Evolutionary conservation across 2,797 vertebrate genomes (phyloP).

Genomic region (Oophaga sylvatica): DNA sequence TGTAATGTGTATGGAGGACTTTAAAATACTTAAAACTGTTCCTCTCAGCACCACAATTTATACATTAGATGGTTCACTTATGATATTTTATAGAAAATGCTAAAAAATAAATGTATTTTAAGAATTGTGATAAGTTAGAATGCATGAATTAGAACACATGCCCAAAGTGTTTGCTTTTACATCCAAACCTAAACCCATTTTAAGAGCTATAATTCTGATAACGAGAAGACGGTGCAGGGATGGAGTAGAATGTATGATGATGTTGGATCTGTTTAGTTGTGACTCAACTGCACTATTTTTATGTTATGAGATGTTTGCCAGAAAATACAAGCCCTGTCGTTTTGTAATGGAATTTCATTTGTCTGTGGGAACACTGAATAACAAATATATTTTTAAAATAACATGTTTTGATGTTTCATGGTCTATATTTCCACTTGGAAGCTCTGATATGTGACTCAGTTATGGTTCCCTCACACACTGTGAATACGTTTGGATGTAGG

Average conservation of each 20-base stretch:
- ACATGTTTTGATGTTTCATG: slow-evolving; percentile 25
- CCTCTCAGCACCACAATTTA: no score
- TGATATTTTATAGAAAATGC: no score
- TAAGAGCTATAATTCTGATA: neutral
- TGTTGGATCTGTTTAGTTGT: slow-evolving; percentile 32
- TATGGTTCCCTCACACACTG: neutral
- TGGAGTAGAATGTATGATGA: neutral
- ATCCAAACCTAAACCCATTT: neutral
- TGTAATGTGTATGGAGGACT: no score
- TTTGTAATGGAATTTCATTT: slow-evolving; percentile 25
- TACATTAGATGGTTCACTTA: no score
- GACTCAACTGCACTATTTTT: slow-evolving; percentile 35
- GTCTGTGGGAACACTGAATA: slow-evolving; percentile 18
- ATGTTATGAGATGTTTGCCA: slow-evolving; percentile 21
- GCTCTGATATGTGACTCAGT: neutral
- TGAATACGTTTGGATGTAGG: slow-evolving; percentile 3
- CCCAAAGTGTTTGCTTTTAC: neutral
- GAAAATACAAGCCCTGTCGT: neutral
- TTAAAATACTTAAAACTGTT: no score
- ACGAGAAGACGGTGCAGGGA: neutral
- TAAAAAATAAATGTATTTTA: neutral
- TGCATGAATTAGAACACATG: neutral
- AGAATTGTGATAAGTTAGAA: neutral
- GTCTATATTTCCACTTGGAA: slow-evolving; percentile 8
- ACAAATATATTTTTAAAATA: slow-evolving; percentile 30